Percentiles rank a stretch among this genome's conserved stretches.
These are phyloP conservation scores for Dinoponera quadriceps DNA, from an alignment of 1,140 invertebrate genomes.

Conservation along the genomic window DNA sequence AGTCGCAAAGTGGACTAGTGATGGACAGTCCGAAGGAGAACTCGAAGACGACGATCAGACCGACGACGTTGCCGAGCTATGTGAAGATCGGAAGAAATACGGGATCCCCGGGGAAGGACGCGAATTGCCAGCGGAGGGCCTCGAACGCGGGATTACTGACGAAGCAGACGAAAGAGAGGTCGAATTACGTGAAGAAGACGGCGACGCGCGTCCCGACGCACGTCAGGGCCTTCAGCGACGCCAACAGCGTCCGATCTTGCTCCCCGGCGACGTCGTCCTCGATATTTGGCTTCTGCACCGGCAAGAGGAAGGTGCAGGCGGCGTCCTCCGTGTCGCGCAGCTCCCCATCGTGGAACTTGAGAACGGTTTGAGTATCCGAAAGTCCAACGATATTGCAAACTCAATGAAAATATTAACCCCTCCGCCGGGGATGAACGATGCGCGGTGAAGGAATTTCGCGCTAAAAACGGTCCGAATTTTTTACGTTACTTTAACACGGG, in stretches of 20 bases:
- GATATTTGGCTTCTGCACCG: slow-evolving; percentile 83
- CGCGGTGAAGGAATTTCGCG: too few relatives aligned
- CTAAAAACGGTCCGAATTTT: too few relatives aligned
- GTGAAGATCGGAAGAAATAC: slow-evolving; percentile 74
- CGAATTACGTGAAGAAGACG: slow-evolving; percentile 71
- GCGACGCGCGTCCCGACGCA: slow-evolving; percentile 47
- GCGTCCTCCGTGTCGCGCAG: slow-evolving; percentile 7
- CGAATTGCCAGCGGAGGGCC: slow-evolving; percentile 46
- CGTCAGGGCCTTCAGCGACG: slow-evolving; percentile 70
- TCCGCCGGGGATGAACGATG: too few relatives aligned
- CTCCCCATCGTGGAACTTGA: slow-evolving; percentile 64
- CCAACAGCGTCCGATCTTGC: slow-evolving; percentile 63
- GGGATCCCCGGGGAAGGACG: slow-evolving; percentile 63
- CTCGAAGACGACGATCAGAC: slow-evolving; percentile 7
- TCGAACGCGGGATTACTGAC: slow-evolving; percentile 60
- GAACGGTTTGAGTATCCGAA: slow-evolving; percentile 61
- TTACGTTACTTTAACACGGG: too few relatives aligned
- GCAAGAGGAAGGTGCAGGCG: slow-evolving; percentile 72
- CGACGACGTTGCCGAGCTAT: slow-evolving; percentile 79
- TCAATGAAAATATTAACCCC: not conserved
- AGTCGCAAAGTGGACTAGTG: slow-evolving; percentile 53
- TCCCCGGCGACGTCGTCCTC: slow-evolving; percentile 76
- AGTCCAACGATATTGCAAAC: too few relatives aligned
- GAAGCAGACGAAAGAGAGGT: slow-evolving; percentile 74
- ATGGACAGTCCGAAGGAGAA: slow-evolving; percentile 29